Conservation (phyloP, 2,888 invertebrate genomes). For the Drosophila subsilvestris region DNA sequence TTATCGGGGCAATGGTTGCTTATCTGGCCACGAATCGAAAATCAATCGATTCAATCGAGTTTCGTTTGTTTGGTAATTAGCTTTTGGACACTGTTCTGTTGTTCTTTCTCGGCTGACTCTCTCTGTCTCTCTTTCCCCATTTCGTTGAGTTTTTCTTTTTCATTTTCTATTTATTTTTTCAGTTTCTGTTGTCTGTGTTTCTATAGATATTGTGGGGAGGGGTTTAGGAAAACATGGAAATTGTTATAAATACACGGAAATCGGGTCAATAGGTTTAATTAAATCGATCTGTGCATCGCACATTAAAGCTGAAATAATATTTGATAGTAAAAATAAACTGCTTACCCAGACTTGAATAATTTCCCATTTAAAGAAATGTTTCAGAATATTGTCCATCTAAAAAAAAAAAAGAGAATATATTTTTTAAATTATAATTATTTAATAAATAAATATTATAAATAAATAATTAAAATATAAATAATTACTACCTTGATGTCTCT, state of each 20-base stretch:
- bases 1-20: slow-evolving; percentile 75
- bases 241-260: slow-evolving; percentile 28
- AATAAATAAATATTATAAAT: too few relatives aligned
- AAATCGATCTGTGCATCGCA: slow-evolving; percentile 7
- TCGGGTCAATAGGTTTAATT: slow-evolving; percentile 10
- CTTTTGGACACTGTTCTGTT: slow-evolving; percentile 70
- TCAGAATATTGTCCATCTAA: too few relatives aligned
- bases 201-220: slow-evolving; percentile 21
- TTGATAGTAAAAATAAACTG: background rate
- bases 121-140: background rate
- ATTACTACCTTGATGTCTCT: too few relatives aligned
- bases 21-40: slow-evolving; percentile 68
- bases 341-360: background rate
- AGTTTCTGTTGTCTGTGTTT: slow-evolving; percentile 14
- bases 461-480: too few relatives aligned
- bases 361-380: too few relatives aligned
- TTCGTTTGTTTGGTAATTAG: slow-evolving; percentile 76
- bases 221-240: slow-evolving; percentile 28
- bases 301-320: too few relatives aligned
- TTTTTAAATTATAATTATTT: too few relatives aligned
- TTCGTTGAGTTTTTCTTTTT: slow-evolving; percentile 16
- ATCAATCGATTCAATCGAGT: slow-evolving; percentile 76
- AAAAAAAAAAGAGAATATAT: too few relatives aligned
- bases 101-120: slow-evolving; percentile 36
- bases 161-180: slow-evolving; percentile 21